Evolutionary conservation across 2,888 invertebrate genomes (phyloP), one percentile per base, ranked within the genome.

Genomic region (Callyntrura sp.): DNA sequence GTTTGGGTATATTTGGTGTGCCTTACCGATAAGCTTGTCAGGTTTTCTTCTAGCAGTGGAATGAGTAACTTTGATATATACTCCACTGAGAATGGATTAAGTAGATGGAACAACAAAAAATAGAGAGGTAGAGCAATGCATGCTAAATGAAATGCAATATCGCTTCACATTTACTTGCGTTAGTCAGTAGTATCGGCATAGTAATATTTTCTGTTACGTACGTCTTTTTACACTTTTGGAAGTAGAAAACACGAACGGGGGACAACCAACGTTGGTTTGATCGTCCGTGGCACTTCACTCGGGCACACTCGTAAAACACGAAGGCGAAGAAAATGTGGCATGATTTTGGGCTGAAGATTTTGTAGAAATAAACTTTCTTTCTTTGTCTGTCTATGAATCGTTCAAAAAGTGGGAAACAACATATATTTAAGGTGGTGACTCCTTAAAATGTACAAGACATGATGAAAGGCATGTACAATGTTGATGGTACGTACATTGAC

Each of bases 221-320:
- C 2, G 4, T 23, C 60, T 62, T 0, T 20, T 62, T 20, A 62
- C 25, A 25, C 25, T 11, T 62, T 62, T 20, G 23, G 11, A 62
- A 23, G 2, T 62, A 23, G 60, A 12, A 20, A 23, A 43, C n/a
- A 35, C 12, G 23, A 35, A 11, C 5, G 17, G 35, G 70, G 70
- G 43, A 70, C n/a, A n/a, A n/a, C n/a, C n/a, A n/a, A n/a, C n/a
- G n/a, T n/a, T n/a, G n/a, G n/a, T n/a, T n/a, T n/a, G n/a, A n/a
- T n/a, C n/a, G n/a, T n/a, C n/a, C n/a, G n/a, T n/a, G n/a, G n/a
- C n/a, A n/a, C 17, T 23, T 35, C 17, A 70, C 70, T 70, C 70
- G 70, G 70, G 43, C 35, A n/a, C 0, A 43, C 70, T 70, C 70
- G 70, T 17, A 8, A 35, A 35, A 9, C 6, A 43, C 70, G 70